phyloP scores from a whole-genome alignment of 2,113 vertebrate species.

The Zootoca vivipara region DNA sequence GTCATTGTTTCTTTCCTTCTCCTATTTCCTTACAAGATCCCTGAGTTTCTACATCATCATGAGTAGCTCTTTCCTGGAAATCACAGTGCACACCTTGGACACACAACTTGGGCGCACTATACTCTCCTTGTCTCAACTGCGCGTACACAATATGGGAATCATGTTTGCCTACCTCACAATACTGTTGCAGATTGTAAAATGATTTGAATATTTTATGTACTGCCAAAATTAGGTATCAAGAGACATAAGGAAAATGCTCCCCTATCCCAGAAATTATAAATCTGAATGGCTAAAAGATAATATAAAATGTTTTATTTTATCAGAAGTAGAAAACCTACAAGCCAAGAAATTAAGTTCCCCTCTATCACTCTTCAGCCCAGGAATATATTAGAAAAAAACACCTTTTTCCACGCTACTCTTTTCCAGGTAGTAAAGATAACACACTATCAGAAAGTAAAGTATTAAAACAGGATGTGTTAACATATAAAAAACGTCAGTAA shows the following conservation, averaged over 20 bases:
- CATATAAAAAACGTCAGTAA: constrained; percentile 7
- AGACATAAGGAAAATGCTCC: not conserved
- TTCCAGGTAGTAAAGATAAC: constrained; percentile 13
- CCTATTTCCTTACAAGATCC: no score
- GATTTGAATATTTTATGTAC: not conserved
- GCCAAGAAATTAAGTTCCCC: not conserved
- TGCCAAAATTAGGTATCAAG: not conserved
- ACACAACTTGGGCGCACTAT: no score
- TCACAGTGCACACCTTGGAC: no score
- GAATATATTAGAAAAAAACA: not conserved
- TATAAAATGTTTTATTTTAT: not conserved
- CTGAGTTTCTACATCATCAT: no score
- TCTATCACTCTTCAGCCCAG: not conserved
- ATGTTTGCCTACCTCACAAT: not conserved
- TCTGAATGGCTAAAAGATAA: not conserved
- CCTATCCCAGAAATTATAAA: not conserved
- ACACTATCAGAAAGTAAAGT: not conserved
- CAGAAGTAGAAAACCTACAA: not conserved
- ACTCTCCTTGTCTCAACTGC: not conserved
- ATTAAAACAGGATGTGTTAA: not conserved
- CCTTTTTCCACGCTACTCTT: not conserved
- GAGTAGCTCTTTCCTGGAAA: not conserved
- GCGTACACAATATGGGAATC: not conserved
- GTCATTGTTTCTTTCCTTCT: no score
- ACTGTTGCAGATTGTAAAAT: not conserved